Evolutionary conservation across 2,888 invertebrate genomes (phyloP).

Genomic region (Lycocerus yunnanus): DNA sequence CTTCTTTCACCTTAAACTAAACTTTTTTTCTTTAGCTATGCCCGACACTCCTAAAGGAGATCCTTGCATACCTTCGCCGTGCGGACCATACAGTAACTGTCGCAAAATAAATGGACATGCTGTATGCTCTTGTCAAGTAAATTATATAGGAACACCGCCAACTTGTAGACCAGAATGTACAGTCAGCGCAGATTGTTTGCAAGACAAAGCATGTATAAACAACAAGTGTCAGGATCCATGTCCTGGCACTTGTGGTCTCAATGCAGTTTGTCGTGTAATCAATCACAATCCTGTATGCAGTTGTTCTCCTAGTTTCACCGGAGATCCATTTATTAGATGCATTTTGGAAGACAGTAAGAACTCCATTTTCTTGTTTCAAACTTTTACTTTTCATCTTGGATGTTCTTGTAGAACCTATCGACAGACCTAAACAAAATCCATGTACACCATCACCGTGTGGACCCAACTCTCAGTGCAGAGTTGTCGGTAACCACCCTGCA

Average conservation of each 20-base stretch:
- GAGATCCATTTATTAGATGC: constrained; percentile 83
- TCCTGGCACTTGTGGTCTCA: constrained; percentile 78
- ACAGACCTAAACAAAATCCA: constrained; percentile 68
- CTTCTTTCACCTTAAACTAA: constrained; percentile 12
- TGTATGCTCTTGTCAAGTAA: constrained; percentile 78
- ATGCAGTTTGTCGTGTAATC: constrained; percentile 80
- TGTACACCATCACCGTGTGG: constrained; percentile 86
- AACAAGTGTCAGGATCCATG: constrained; percentile 84
- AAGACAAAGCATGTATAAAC: constrained; percentile 78
- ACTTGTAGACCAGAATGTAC: constrained; percentile 81
- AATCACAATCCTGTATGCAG: constrained; percentile 87
- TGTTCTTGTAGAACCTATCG: constrained; percentile 47
- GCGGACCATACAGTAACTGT: constrained; percentile 81
- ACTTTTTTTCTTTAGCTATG: constrained; percentile 38
- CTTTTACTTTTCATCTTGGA: constrained; percentile 27
- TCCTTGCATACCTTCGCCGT: constrained; percentile 72
- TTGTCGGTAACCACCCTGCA: constrained; percentile 74
- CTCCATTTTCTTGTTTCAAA: neutral
- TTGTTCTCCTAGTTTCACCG: constrained; percentile 74
- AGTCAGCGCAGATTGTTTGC: constrained; percentile 80
- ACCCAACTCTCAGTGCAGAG: constrained; percentile 80
- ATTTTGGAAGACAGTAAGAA: constrained; percentile 69
- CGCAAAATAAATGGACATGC: constrained; percentile 73
- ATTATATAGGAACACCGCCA: constrained; percentile 78
- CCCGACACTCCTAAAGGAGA: constrained; percentile 52